These are phyloP conservation scores for Meganola albula DNA, from an alignment of 2,888 invertebrate species.

Conservation along the genomic window DNA sequence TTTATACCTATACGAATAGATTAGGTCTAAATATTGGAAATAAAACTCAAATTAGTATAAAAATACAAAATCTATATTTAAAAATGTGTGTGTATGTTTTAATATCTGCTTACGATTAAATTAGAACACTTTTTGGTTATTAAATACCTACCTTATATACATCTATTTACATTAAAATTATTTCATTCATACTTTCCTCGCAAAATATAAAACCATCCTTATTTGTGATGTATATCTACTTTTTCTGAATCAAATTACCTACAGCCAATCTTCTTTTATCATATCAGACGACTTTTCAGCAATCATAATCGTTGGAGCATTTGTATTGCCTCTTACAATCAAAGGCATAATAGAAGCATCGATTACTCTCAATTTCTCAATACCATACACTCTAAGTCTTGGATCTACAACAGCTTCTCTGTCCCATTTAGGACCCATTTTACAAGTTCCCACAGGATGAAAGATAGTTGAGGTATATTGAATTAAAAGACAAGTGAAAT, in stretches of 20 bases:
- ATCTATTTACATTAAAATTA: constrained; percentile 20
- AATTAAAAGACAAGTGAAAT: constrained; percentile 81
- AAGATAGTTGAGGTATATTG: constrained; percentile 84
- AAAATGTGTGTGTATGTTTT: constrained; percentile 6
- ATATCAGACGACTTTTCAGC: constrained; percentile 89
- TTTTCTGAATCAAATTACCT: constrained; percentile 6
- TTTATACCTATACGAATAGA: too few species aligned
- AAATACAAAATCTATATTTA: constrained; percentile 7
- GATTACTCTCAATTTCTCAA: constrained; percentile 80
- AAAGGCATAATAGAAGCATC: constrained; percentile 83
- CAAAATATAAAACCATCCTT: background rate
- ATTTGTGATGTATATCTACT: background rate
- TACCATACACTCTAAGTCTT: constrained; percentile 79
- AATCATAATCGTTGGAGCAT: constrained; percentile 91
- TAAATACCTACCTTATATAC: constrained; percentile 12
- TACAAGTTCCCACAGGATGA: constrained; percentile 83
- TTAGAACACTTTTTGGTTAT: constrained; percentile 18
- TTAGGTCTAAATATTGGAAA: too few species aligned
- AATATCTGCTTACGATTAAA: constrained; percentile 2
- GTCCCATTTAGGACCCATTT: constrained; percentile 82
- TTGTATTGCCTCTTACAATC: constrained; percentile 85
- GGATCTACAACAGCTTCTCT: constrained; percentile 81
- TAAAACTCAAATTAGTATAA: background rate
- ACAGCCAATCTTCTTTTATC: constrained; percentile 79
- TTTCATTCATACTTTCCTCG: too few species aligned